Evolutionary conservation across 2,113 vertebrate genomes (phyloP), one percentile per base, ranked within the genome.

Genomic region (Hemiscyllium ocellatum): DNA sequence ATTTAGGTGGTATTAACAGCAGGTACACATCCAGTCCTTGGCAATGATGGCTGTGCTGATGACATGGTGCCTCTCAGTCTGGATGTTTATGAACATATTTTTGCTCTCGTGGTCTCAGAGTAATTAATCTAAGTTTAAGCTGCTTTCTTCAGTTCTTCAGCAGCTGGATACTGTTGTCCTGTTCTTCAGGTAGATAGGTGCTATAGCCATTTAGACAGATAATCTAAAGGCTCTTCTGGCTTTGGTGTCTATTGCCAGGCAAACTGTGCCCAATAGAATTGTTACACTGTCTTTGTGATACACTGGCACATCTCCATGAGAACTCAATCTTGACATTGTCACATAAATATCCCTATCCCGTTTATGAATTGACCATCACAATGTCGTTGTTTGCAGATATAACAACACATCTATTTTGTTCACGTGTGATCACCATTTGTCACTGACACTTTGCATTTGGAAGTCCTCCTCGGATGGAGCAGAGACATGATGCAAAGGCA

Each of bases 21-120:
- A 19, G 33, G 4, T 83, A 37, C 20, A 37, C 20, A 91, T 66
- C 61, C 5, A 65, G 37, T 66, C 13, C 89, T 33, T 61, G 52
- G 87, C 26, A 5, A 3, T 90, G 87, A 90, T 61, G 87, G 29
- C 52, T 65, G n/a, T 15, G 26, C 56, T 65, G 56, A 20, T 20
- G 33, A 37, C n/a, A n/a, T 65, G 89, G 61, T 66, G 89, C 61
- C 87, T 66, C 89, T 91, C 61, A 37, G 56, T 91, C 89, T 91
- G 89, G 13, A 20, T 5, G 33, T 24, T 19, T 17, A 17, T 33
- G 7, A n/a, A 37, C 89, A 19, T 37, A 37, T 91, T 66, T 91
- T 91, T 91, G 29, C 89, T 91, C 89, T 66, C 22, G 56, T n/a
- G n/a, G 80, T 83, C 80, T 83, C 61, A 20, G 29, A 37, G 29